phyloP scores from a whole-genome alignment of 1,140 invertebrate genomes.

The Leguminivora glycinivorella region DNA sequence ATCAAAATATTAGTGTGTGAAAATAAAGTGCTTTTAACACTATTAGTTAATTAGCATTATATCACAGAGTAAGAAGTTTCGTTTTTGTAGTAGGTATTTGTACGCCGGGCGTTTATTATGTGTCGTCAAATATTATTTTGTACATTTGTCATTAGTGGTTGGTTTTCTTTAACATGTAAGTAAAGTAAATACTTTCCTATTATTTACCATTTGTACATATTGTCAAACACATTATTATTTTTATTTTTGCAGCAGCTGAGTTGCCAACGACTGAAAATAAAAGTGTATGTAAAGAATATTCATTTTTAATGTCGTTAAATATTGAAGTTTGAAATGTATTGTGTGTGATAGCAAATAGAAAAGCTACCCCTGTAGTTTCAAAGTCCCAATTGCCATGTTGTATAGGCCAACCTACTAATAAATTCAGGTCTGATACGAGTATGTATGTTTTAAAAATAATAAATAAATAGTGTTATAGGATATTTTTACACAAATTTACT shows the following conservation, averaged over 20 bases:
- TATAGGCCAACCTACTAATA: no score
- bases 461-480: no score
- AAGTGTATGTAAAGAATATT: background rate
- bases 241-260: background rate
- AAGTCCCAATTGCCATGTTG: no score
- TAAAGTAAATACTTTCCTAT: background rate
- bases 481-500: no score
- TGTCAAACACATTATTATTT: background rate
- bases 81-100: background rate
- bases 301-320: no score
- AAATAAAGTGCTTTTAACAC: background rate
- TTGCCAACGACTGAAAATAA: background rate
- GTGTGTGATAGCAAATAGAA: no score
- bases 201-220: background rate
- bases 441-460: no score
- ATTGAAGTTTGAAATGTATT: no score
- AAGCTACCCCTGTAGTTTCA: no score
- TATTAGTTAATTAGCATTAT: slow-evolving; percentile 11
- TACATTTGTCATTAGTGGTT: background rate
- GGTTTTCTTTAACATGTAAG: slow-evolving; percentile 6
- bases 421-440: no score
- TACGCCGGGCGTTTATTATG: background rate
- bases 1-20: background rate
- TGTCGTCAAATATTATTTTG: background rate
- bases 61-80: background rate